Percentiles rank a stretch among this genome's conserved stretches.
phyloP scores from a whole-genome alignment of 2,797 vertebrate genomes.

The Notoglanidium macrostoma region DNA sequence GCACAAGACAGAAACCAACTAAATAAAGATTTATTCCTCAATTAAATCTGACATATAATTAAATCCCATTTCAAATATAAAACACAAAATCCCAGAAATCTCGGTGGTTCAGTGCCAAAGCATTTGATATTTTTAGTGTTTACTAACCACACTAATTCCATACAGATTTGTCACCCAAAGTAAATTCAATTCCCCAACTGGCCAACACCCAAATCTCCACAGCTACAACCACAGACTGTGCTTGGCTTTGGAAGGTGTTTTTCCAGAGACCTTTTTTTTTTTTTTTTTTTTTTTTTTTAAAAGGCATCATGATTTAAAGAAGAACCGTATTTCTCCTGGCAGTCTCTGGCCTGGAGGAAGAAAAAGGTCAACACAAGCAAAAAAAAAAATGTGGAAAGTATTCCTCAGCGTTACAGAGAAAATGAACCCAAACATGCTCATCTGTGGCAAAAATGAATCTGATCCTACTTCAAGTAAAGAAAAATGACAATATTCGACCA shows the following conservation, averaged over 20 bases:
- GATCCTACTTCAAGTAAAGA: neutral
- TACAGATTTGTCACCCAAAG: neutral
- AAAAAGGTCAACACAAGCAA: neutral
- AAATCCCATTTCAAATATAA: neutral
- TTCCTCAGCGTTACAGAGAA: neutral
- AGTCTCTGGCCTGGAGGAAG: neutral
- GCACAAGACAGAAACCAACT: neutral
- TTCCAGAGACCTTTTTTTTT: neutral
- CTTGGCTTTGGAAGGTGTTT: neutral
- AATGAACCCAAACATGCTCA: neutral
- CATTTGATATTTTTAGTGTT: neutral
- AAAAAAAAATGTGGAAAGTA: neutral
- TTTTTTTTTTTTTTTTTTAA: too few species aligned
- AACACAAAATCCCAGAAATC: neutral
- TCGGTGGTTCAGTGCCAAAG: neutral
- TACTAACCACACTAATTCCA: neutral
- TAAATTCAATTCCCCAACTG: neutral
- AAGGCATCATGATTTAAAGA: neutral
- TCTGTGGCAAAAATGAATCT: neutral
- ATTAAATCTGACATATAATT: neutral
- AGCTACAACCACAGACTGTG: neutral
- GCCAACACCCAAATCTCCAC: neutral
- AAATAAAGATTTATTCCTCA: neutral
- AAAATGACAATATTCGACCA: neutral
- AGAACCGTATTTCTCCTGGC: neutral